Conservation (phyloP, 1,140 invertebrate species). For the Eufriesea mexicana region DNA sequence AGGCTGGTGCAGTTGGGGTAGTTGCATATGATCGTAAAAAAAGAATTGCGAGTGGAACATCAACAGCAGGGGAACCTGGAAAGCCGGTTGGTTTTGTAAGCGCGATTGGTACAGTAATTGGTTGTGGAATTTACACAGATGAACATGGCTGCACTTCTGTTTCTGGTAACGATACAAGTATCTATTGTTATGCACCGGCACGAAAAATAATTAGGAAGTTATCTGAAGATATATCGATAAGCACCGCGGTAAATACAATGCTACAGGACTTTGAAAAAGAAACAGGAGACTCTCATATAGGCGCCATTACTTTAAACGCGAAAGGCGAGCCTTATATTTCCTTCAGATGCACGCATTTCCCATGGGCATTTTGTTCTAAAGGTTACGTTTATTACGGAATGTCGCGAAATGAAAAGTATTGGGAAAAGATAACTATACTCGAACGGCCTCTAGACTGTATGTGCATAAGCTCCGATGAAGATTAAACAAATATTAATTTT, state of each 20-base stretch:
- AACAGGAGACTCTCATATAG: conserved; percentile 43
- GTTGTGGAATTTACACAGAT: conserved; percentile 67
- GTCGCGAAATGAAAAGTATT: conserved; percentile 52
- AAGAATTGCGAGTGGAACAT: conserved; percentile 60
- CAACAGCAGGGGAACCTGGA: conserved; percentile 54
- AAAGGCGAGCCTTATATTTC: conserved; percentile 51
- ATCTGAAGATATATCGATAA: background rate
- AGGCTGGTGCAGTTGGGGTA: conserved; percentile 58
- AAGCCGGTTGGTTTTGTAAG: conserved; percentile 54
- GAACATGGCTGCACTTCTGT: conserved; percentile 55
- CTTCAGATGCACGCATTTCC: conserved; percentile 61
- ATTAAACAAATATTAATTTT: background rate
- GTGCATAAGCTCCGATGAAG: conserved; percentile 51
- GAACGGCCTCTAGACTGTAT: conserved; percentile 62
- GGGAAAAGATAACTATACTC: conserved; percentile 54
- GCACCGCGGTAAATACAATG: conserved; percentile 31
- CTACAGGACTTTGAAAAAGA: conserved; percentile 48
- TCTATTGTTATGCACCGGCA: conserved; percentile 63
- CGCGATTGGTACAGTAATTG: conserved; percentile 59
- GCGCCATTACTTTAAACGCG: conserved; percentile 51
- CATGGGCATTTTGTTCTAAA: conserved; percentile 65
- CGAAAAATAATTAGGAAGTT: conserved; percentile 53
- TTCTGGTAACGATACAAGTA: conserved; percentile 58
- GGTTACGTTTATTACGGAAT: conserved; percentile 62
- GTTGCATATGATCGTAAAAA: conserved; percentile 62